Conservation (phyloP, 1,140 invertebrate genomes). For the Mylabris phalerata region DNA sequence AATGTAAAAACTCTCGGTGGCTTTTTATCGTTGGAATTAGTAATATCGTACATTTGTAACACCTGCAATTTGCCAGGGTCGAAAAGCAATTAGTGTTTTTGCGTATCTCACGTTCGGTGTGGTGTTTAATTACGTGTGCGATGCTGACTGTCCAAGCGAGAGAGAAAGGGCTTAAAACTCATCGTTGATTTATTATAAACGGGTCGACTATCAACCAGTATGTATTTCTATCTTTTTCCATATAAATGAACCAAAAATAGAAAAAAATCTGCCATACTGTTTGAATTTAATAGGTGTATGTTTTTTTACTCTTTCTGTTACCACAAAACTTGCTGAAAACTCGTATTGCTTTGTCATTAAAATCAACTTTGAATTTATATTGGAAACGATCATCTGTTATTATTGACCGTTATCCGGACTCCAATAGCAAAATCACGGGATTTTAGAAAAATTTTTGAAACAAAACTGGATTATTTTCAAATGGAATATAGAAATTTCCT, state of each 20-base stretch:
- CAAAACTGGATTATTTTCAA: too few species aligned
- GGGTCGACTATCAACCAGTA: slow-evolving; percentile 26
- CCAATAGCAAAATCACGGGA: neutral
- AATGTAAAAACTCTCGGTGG: too few species aligned
- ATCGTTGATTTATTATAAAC: slow-evolving; percentile 35
- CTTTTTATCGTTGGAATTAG: slow-evolving; percentile 32
- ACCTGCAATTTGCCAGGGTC: slow-evolving; percentile 39
- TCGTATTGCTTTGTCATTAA: slow-evolving; percentile 5
- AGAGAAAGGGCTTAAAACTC: slow-evolving; percentile 14
- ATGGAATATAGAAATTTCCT: too few species aligned
- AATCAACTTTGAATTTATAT: slow-evolving; percentile 11
- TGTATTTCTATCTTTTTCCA: too few species aligned
- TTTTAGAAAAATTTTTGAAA: too few species aligned
- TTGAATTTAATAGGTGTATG: too few species aligned
- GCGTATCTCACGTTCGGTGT: slow-evolving; percentile 34
- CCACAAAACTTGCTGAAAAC: slow-evolving; percentile 5
- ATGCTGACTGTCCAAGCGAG: slow-evolving; percentile 15
- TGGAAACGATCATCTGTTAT: slow-evolving; percentile 10
- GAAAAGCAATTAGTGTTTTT: slow-evolving; percentile 40
- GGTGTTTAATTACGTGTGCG: slow-evolving; percentile 35
- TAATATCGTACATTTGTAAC: slow-evolving; percentile 38
- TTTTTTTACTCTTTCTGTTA: neutral
- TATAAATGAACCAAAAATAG: too few species aligned
- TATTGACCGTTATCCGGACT: slow-evolving; percentile 6
- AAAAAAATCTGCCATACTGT: too few species aligned